phyloP scores from a whole-genome alignment of 2,888 invertebrate species.

The Drosophila buzzatii region DNA sequence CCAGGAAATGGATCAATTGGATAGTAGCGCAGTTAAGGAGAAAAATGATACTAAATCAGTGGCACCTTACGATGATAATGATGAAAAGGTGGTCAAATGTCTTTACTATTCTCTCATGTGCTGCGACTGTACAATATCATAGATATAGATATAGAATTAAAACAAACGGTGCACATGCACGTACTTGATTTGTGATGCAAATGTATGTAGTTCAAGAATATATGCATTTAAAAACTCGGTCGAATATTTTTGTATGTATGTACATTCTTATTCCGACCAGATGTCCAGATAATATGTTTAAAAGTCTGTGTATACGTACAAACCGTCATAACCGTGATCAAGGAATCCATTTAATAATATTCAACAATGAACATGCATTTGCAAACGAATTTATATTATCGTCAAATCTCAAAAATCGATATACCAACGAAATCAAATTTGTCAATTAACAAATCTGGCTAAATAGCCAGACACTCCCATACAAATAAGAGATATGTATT shows the following conservation, averaged over 20 bases:
- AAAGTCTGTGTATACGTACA: constrained; percentile 24
- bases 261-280: constrained; percentile 23
- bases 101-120: constrained; percentile 85
- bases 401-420: constrained; percentile 2
- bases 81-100: constrained; percentile 84
- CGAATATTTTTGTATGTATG: constrained; percentile 45
- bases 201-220: constrained; percentile 27
- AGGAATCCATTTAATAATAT: constrained; percentile 24
- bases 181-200: constrained; percentile 22
- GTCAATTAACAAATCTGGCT: constrained; percentile 13
- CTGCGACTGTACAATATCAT: constrained; percentile 85
- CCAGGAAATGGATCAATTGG: constrained; percentile 71
- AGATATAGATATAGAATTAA: constrained; percentile 41
- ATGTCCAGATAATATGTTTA: constrained; percentile 21
- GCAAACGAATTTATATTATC: constrained; percentile 36
- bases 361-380: not conserved
- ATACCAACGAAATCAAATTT: not conserved
- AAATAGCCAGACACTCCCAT: not conserved
- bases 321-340: constrained; percentile 8
- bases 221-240: constrained; percentile 48
- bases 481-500: constrained; percentile 22
- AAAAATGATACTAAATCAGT: constrained; percentile 51
- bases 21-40: constrained; percentile 61
- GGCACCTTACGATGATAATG: constrained; percentile 60
- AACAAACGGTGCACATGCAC: constrained; percentile 22